phyloP scores from a whole-genome alignment of 2,113 vertebrate genomes.

The Abramis brama region DNA sequence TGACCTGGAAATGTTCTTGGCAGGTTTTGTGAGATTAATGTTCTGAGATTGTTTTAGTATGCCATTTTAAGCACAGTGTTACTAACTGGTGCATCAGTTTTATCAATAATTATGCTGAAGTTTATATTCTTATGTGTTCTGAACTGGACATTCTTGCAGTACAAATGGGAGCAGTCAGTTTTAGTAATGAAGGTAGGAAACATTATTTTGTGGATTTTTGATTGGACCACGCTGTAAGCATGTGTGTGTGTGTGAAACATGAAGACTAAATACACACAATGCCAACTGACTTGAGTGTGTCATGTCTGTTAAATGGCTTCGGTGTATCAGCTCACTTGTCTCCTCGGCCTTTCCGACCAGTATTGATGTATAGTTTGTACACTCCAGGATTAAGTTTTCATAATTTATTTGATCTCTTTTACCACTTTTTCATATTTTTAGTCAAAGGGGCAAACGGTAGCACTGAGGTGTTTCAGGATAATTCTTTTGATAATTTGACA shows the following conservation, averaged over 20 bases:
- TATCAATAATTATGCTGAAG: conserved; percentile 18
- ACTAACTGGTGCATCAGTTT: conserved; percentile 1
- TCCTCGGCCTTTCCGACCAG: conserved; percentile 66
- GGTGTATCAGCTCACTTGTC: conserved; percentile 41
- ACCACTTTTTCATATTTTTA: conserved; percentile 46
- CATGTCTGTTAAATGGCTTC: conserved; percentile 27
- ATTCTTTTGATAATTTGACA: conserved; percentile 26
- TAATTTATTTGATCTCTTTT: conserved; percentile 55
- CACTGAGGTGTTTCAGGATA: conserved; percentile 9
- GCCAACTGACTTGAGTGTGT: conserved; percentile 72
- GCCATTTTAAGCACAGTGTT: neutral
- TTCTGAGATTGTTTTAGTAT: neutral
- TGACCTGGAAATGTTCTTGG: conserved; percentile 3
- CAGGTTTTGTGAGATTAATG: neutral
- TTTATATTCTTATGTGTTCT: conserved; percentile 55
- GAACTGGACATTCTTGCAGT: conserved; percentile 68
- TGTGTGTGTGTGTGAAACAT: conserved; percentile 14
- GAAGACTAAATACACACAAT: conserved; percentile 61
- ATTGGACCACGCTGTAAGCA: conserved; percentile 48
- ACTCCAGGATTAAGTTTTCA: conserved; percentile 59
- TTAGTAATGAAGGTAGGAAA: conserved; percentile 31
- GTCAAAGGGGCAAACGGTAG: neutral
- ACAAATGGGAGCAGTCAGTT: conserved; percentile 47
- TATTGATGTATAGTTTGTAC: conserved; percentile 77
- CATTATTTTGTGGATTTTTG: conserved; percentile 46